phyloP scores from a whole-genome alignment of 2,888 invertebrate species.

The Ochropleura plecta region DNA sequence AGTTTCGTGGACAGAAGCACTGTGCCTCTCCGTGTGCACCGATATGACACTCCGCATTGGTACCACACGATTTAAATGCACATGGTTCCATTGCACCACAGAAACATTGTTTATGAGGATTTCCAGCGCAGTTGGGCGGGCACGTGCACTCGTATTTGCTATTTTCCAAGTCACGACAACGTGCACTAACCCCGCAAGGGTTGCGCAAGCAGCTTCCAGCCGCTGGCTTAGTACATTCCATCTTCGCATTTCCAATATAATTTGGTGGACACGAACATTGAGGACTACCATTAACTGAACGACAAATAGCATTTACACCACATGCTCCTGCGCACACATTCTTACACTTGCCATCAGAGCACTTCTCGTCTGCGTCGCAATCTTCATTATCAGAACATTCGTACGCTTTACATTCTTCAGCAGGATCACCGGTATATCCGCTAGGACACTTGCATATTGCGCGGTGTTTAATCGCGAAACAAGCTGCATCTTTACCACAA shows the following conservation, averaged over 20 bases:
- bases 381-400: conserved; percentile 95
- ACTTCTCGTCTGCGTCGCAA: conserved; percentile 94
- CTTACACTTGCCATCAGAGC: conserved; percentile 93
- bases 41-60: conserved; percentile 95
- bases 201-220: conserved; percentile 94
- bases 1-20: conserved; percentile 96
- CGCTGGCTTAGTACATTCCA: conserved; percentile 93
- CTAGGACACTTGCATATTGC: conserved; percentile 97
- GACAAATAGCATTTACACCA: conserved; percentile 96
- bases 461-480: conserved; percentile 94
- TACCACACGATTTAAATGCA: conserved; percentile 94
- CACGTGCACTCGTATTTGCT: conserved; percentile 96
- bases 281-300: conserved; percentile 93
- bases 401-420: conserved; percentile 93
- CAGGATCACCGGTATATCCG: conserved; percentile 95
- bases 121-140: conserved; percentile 94
- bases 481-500: conserved; percentile 95
- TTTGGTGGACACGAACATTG: conserved; percentile 96
- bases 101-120: conserved; percentile 94
- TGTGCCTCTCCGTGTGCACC: conserved; percentile 93
- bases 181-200: conserved; percentile 96
- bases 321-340: conserved; percentile 96
- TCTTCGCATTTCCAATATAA: conserved; percentile 95
- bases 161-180: conserved; percentile 94
- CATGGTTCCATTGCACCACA: conserved; percentile 95